Evolutionary conservation across 2,888 invertebrate species (phyloP).

Genomic region (Protula sp.): DNA sequence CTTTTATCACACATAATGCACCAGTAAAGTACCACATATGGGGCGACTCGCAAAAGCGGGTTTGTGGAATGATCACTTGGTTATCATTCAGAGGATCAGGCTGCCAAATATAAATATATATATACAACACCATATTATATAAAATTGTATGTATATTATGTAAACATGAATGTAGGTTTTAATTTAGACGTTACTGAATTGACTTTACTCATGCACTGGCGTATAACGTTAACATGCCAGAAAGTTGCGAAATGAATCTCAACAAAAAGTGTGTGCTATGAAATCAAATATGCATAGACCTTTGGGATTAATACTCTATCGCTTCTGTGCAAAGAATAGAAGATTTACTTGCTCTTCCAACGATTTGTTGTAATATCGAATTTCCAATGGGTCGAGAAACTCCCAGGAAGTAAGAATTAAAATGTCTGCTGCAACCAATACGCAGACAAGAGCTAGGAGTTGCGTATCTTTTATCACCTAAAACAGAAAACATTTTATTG

Average conservation of each 20-base stretch:
- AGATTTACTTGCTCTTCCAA: slow-evolving; percentile 18
- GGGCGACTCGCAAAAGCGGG: slow-evolving; percentile 24
- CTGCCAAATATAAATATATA: slow-evolving; percentile 9
- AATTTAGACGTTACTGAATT: no score
- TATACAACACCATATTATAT: no score
- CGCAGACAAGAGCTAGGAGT: slow-evolving; percentile 28
- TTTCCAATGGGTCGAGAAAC: slow-evolving; percentile 24
- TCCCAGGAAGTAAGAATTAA: slow-evolving; percentile 28
- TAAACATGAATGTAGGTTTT: no score
- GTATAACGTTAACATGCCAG: no score
- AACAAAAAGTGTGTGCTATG: no score
- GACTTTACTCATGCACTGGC: background rate
- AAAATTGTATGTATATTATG: no score
- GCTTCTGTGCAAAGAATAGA: no score
- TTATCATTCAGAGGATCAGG: slow-evolving; percentile 25
- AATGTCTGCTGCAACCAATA: slow-evolving; percentile 26
- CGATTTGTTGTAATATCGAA: slow-evolving; percentile 19
- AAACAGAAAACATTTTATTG: background rate
- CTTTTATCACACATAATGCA: slow-evolving; percentile 29
- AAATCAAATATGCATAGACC: no score
- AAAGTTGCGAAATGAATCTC: no score
- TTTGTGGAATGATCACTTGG: slow-evolving; percentile 25
- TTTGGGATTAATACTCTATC: no score
- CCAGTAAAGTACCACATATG: slow-evolving; percentile 32
- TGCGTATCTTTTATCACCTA: slow-evolving; percentile 31